Percentiles rank a stretch among this genome's conserved stretches.
phyloP scores from a whole-genome alignment of 2,113 vertebrate genomes.

The Parus major region DNA sequence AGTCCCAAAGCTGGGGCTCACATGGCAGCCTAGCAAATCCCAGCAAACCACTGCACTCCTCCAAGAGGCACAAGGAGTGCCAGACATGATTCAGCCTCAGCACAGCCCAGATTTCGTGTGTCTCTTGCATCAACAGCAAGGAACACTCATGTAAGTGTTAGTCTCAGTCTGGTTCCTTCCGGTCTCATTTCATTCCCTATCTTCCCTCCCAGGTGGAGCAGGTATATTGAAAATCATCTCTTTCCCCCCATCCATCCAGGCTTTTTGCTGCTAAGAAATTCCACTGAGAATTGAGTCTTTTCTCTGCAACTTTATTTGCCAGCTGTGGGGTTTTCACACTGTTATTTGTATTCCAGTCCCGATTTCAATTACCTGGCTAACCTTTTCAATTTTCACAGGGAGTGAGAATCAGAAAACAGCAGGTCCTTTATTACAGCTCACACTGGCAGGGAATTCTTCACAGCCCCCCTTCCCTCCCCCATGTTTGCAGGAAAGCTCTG shows the following conservation, averaged over 20 bases:
- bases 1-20: neutral
- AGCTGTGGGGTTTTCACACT: neutral
- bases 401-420: slow-evolving; percentile 54
- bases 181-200: neutral
- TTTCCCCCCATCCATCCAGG: neutral
- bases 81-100: neutral
- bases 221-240: neutral
- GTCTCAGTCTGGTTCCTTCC: neutral
- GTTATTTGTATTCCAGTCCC: slow-evolving; percentile 63
- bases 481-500: slow-evolving; percentile 41
- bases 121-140: neutral
- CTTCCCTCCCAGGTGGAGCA: neutral
- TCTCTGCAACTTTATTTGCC: slow-evolving; percentile 30
- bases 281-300: neutral
- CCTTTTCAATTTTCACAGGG: slow-evolving; percentile 67
- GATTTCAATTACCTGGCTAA: slow-evolving; percentile 71
- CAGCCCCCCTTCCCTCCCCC: neutral
- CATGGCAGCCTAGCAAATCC: neutral
- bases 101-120: neutral
- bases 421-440: slow-evolving; percentile 55
- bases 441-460: neutral
- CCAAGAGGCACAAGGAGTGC: neutral
- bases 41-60: neutral
- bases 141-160: neutral
- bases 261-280: neutral